phyloP scores from a whole-genome alignment of 2,113 vertebrate species.

The Pogona vitticeps region DNA sequence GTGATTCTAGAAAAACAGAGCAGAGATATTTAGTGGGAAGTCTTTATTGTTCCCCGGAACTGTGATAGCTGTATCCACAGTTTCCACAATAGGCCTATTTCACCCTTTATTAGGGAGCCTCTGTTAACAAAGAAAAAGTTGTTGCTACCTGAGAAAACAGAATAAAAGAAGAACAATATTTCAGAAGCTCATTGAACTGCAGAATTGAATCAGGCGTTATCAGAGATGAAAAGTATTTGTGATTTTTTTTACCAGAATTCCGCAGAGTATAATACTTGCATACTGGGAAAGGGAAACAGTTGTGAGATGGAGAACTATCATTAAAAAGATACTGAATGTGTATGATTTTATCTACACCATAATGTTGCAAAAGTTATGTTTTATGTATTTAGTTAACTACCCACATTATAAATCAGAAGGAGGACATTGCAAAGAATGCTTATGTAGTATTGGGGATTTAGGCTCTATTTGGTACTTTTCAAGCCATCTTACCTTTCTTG shows the following conservation, averaged over 20 bases:
- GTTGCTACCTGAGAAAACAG: not conserved
- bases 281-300: not conserved
- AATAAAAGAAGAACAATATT: not conserved
- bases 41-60: not conserved
- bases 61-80: not conserved
- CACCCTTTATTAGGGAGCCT: not conserved
- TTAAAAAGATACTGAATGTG: not conserved
- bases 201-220: no score
- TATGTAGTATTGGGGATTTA: not conserved
- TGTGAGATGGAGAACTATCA: not conserved
- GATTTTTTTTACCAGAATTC: no score
- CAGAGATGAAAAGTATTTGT: no score
- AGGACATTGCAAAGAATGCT: not conserved
- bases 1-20: not conserved
- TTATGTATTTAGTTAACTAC: not conserved
- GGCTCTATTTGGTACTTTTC: not conserved
- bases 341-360: not conserved
- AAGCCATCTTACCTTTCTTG: constrained; percentile 85
- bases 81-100: not conserved
- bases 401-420: not conserved
- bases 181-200: no score
- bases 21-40: not conserved
- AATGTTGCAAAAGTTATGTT: not conserved
- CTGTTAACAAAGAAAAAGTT: not conserved
- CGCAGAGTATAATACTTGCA: not conserved